A percentile compares a stretch with the other conserved stretches of the same genome.
Evolutionary conservation across 2,888 invertebrate species (phyloP).

Genomic region (Caenorhabditis imperialis): DNA sequence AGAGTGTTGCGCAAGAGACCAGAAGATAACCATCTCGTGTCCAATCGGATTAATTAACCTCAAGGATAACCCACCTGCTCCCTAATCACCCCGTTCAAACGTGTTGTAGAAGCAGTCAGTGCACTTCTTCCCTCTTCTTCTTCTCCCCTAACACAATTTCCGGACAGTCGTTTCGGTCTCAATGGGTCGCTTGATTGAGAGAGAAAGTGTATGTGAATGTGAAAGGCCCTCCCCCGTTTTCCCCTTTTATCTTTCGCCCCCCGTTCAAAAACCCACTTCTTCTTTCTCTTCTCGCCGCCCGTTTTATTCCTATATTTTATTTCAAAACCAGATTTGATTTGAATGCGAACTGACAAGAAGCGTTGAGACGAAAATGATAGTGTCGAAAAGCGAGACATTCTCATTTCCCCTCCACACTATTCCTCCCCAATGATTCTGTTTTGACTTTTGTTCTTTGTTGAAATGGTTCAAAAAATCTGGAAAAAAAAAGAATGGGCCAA

Average conservation of each 20-base stretch:
- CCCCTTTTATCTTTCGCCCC: conserved; percentile 13
- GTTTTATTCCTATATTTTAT: conserved; percentile 17
- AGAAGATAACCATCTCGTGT: conserved; percentile 19
- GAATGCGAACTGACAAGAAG: too few relatives aligned
- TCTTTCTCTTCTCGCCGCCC: conserved; percentile 27
- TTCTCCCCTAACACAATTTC: conserved; percentile 41
- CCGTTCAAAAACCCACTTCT: conserved; percentile 51
- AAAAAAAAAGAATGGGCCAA: conserved; percentile 4
- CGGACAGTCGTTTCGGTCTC: conserved; percentile 51
- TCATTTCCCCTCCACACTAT: too few relatives aligned
- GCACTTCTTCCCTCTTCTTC: neutral
- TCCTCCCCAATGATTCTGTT: neutral
- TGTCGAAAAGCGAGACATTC: too few relatives aligned
- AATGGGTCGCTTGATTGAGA: conserved; percentile 52
- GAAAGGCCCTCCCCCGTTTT: conserved; percentile 14
- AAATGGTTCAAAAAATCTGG: neutral
- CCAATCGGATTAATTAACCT: conserved; percentile 35
- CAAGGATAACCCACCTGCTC: conserved; percentile 37
- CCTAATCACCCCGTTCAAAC: conserved; percentile 3
- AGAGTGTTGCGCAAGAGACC: conserved; percentile 13
- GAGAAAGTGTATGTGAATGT: conserved; percentile 37
- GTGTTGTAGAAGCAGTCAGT: too few relatives aligned
- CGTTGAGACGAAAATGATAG: too few relatives aligned
- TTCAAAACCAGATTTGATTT: conserved; percentile 42
- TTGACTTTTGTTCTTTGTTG: neutral